A percentile compares a stretch with the other conserved stretches of the same genome.
Conservation (phyloP, 1,140 invertebrate genomes). For the Anoplolepis gracilipes region DNA sequence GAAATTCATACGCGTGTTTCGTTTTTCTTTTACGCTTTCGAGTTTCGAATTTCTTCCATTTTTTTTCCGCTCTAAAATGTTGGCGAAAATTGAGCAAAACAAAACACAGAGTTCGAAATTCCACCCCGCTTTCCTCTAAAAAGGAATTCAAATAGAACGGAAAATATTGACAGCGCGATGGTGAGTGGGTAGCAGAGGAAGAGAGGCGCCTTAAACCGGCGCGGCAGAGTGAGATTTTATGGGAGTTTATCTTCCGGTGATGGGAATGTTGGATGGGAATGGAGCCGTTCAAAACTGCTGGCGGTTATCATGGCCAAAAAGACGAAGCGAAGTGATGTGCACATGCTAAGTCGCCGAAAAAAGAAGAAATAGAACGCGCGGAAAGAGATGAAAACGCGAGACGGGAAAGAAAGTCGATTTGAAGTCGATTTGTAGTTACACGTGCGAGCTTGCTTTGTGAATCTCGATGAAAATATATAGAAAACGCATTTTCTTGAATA, state of each 20-base stretch:
- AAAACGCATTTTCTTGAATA: conserved; percentile 1
- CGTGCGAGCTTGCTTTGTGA: conserved; percentile 23
- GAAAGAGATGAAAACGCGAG: conserved; percentile 30
- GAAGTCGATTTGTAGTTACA: conserved; percentile 22
- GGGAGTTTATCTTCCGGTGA: conserved; percentile 82
- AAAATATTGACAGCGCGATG: conserved; percentile 72
- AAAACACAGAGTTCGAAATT: conserved; percentile 12
- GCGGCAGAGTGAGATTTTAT: conserved; percentile 81
- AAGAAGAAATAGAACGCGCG: conserved; percentile 27
- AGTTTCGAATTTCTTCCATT: neutral
- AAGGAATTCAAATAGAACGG: conserved; percentile 73
- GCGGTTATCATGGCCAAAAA: conserved; percentile 70
- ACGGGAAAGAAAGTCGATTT: conserved; percentile 22
- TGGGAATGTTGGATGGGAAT: conserved; percentile 78
- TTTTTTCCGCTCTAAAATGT: neutral
- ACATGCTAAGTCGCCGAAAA: conserved; percentile 15
- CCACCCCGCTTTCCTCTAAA: conserved; percentile 50
- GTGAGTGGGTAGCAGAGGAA: conserved; percentile 49
- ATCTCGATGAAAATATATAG: conserved; percentile 22
- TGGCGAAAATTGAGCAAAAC: conserved; percentile 38
- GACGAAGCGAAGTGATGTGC: conserved; percentile 18
- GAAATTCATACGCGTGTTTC: conserved; percentile 20
- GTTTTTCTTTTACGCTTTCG: neutral
- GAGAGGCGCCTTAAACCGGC: conserved; percentile 78
- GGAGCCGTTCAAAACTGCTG: conserved; percentile 77